These are phyloP conservation scores for Amblyopsis hoosieri DNA, from an alignment of 2,797 vertebrate genomes.

Conservation along the genomic window DNA sequence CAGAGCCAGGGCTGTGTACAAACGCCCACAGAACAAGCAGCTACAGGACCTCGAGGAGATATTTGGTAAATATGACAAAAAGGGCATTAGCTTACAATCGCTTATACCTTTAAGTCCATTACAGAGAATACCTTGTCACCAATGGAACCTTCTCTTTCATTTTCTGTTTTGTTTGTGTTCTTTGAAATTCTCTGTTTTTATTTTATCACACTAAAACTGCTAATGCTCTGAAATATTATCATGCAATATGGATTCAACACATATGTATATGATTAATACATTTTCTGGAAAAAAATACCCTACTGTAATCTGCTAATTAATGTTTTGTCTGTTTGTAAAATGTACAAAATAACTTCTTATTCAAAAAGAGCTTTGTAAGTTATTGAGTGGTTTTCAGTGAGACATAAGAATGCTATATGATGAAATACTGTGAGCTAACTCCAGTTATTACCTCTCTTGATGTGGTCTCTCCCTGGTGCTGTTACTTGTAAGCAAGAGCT, in stretches of 20 bases:
- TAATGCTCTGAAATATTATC: too few relatives aligned
- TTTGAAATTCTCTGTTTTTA: too few relatives aligned
- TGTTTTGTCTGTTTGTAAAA: not conserved
- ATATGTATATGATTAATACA: not conserved
- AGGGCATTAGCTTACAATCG: too few relatives aligned
- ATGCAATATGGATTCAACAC: too few relatives aligned
- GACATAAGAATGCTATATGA: conserved; percentile 33
- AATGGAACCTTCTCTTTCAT: not conserved
- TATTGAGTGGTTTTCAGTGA: not conserved
- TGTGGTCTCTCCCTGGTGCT: conserved; percentile 29
- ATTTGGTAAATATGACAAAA: too few relatives aligned
- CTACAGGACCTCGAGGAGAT: too few relatives aligned
- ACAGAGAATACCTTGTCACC: not conserved
- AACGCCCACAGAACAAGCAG: too few relatives aligned
- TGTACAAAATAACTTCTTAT: not conserved
- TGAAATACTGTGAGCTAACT: conserved; percentile 8
- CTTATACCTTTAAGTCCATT: not conserved
- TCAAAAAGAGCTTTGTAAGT: not conserved
- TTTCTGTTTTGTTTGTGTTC: too few relatives aligned
- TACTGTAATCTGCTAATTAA: not conserved
- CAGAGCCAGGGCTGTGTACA: too few relatives aligned
- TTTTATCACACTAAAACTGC: too few relatives aligned
- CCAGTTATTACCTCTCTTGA: conserved; percentile 6
- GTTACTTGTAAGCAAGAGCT: not conserved
- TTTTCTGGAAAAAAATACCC: not conserved